Percentiles rank a stretch among this genome's conserved stretches.
These are phyloP conservation scores for Tuta absoluta DNA, from an alignment of 2,888 invertebrate species.

Conservation along the genomic window DNA sequence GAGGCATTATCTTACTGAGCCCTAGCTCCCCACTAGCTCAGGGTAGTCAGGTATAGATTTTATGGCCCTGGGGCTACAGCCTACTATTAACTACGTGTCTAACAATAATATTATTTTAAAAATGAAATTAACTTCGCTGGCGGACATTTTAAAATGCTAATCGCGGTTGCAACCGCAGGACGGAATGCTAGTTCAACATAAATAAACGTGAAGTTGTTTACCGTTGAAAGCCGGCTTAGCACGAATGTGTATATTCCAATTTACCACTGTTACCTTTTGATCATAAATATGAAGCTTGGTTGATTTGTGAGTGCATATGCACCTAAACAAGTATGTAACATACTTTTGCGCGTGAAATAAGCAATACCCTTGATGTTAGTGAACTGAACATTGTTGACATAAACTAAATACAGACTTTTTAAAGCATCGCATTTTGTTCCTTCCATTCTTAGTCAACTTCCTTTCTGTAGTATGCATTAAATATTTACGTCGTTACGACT, in stretches of 20 bases:
- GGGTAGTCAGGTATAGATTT: too few species aligned
- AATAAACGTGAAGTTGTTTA: constrained; percentile 14
- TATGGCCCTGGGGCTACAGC: too few species aligned
- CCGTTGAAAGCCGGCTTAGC: constrained; percentile 15
- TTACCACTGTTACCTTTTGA: background rate
- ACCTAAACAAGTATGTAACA: too few species aligned
- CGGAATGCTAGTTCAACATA: background rate
- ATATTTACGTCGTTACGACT: background rate
- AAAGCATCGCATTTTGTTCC: background rate
- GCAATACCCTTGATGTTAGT: background rate
- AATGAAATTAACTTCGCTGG: too few species aligned
- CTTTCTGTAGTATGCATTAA: background rate
- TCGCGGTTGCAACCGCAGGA: background rate
- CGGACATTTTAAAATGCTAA: background rate
- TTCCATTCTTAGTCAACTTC: constrained; percentile 6
- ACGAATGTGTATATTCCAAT: background rate
- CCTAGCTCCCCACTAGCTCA: too few species aligned
- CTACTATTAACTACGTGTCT: too few species aligned
- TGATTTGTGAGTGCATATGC: background rate
- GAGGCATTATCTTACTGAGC: too few species aligned
- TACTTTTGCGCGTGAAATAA: too few species aligned
- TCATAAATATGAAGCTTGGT: constrained; percentile 8
- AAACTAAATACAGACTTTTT: background rate
- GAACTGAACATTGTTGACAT: background rate
- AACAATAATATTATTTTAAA: too few species aligned